phyloP scores from a whole-genome alignment of 1,140 invertebrate species.

The Drosophila triauraria region DNA sequence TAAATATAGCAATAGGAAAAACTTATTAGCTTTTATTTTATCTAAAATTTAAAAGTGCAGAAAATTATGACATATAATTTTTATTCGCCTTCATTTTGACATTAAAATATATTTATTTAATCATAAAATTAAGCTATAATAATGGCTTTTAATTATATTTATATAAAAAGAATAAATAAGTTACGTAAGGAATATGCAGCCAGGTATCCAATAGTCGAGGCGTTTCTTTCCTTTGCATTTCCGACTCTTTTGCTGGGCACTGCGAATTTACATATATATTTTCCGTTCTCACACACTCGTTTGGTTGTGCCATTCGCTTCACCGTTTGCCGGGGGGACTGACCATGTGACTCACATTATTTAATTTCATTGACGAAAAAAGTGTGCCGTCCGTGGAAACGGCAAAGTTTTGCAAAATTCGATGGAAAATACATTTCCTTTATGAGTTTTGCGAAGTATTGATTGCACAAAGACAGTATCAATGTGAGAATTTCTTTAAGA shows the following conservation, averaged over 20 bases:
- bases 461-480: too few species aligned
- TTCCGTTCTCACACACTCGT: constrained; percentile 59
- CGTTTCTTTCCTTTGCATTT: background rate
- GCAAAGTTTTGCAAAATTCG: constrained; percentile 13
- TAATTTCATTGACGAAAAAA: constrained; percentile 49
- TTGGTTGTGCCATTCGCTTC: constrained; percentile 28
- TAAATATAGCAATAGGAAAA: too few species aligned
- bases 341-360: constrained; percentile 52
- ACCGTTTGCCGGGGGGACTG: constrained; percentile 21
- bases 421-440: constrained; percentile 7
- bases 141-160: too few species aligned
- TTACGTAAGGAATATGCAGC: too few species aligned
- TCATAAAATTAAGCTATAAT: too few species aligned
- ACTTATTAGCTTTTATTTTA: too few species aligned
- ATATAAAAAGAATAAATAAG: too few species aligned
- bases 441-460: background rate
- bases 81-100: too few species aligned
- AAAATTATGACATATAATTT: too few species aligned
- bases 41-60: too few species aligned
- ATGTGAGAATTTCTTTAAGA: too few species aligned
- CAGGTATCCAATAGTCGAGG: background rate
- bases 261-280: constrained; percentile 36
- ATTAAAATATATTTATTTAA: too few species aligned
- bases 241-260: constrained; percentile 8
- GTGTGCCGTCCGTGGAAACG: constrained; percentile 4